Conservation (phyloP, 2,113 vertebrate genomes). For the Bufo bufo region DNA sequence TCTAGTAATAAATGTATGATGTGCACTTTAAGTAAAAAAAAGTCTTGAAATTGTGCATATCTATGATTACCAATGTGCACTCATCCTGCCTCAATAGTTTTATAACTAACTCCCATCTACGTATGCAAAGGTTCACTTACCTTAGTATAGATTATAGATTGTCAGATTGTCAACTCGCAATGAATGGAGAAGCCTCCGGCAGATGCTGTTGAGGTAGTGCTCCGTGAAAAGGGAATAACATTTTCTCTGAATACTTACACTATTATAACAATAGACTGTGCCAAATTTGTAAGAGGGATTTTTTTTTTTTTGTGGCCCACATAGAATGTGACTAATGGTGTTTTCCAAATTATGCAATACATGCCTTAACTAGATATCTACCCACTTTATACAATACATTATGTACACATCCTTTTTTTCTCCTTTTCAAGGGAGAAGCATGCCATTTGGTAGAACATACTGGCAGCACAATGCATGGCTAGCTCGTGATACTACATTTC, state of each 20-base stretch:
- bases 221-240: too few relatives aligned
- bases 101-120: neutral
- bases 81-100: too few relatives aligned
- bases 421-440: too few relatives aligned
- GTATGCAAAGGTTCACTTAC: neutral
- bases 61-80: neutral
- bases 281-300: neutral
- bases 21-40: too few relatives aligned
- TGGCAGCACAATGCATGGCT: too few relatives aligned
- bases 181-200: neutral
- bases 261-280: neutral
- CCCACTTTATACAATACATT: neutral
- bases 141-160: neutral
- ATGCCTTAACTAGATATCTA: neutral
- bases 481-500: too few relatives aligned
- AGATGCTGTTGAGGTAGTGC: neutral
- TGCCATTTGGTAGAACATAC: too few relatives aligned
- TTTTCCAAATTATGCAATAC: neutral
- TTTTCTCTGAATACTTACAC: too few relatives aligned
- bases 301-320: neutral
- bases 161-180: neutral
- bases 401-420: too few relatives aligned
- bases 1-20: too few relatives aligned
- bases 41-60: neutral
- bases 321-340: neutral